Conservation (phyloP, 2,113 vertebrate species). For the Crotalus viridis region DNA sequence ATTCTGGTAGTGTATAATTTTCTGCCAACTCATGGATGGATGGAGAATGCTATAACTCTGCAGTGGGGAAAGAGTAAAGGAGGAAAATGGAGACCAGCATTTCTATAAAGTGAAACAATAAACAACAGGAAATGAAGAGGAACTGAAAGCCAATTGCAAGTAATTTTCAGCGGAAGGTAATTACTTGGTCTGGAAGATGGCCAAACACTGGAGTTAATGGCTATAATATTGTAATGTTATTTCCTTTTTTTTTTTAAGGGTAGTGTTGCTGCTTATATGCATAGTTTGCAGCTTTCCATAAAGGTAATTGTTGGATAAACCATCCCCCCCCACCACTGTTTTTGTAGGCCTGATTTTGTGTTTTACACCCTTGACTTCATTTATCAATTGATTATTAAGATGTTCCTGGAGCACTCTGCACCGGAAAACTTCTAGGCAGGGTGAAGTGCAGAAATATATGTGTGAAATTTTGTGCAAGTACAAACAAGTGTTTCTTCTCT, state of each 20-base stretch:
- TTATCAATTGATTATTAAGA: not conserved
- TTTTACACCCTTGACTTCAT: not conserved
- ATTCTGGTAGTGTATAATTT: not conserved
- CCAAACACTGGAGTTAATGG: conserved; percentile 16
- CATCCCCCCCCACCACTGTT: not conserved
- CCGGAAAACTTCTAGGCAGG: not conserved
- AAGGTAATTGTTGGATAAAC: not conserved
- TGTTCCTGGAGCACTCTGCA: not conserved
- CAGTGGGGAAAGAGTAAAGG: not conserved
- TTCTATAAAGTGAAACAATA: not conserved
- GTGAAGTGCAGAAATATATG: not conserved
- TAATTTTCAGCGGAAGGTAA: conserved; percentile 15
- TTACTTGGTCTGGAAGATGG: conserved; percentile 10
- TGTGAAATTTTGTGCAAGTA: not conserved
- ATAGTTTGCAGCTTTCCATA: not conserved
- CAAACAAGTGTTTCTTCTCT: not conserved
- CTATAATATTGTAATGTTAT: not conserved
- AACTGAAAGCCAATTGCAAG: not conserved
- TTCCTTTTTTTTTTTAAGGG: not conserved
- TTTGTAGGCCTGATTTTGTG: not conserved
- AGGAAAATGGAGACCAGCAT: not conserved
- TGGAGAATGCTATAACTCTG: not conserved
- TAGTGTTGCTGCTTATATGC: not conserved
- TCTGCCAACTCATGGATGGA: not conserved
- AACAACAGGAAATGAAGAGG: not conserved